Evolutionary conservation across 2,888 invertebrate genomes (phyloP), one percentile per base, ranked within the genome.

Genomic region (Lamellibrachia satsuma): DNA sequence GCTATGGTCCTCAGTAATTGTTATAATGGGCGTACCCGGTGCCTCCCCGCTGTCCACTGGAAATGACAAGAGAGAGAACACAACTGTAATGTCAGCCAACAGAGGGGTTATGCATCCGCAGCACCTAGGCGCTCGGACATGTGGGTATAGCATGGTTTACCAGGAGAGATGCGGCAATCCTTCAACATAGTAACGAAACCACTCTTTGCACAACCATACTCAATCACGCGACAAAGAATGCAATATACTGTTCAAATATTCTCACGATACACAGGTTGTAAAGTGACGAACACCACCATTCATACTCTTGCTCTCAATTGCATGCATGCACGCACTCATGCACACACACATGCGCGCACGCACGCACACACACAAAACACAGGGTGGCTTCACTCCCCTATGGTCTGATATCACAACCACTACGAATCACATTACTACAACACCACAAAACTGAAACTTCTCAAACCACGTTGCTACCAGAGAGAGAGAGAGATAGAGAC

Each of bases 1-100:
- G 93, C 94, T 95, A 93, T 94, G 93, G 93, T 95, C 95, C 93
- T 95, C 95, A 27, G 95, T 95, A 91, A 95, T 93, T 27, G 95
- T 95, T 52, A 95, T 95, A 92, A 94, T 91, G 39, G 95, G 95
- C 15, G 93, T 39, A 57, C 39, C 52, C 15, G 22, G 75, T 60
- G 4, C 92, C 11, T 57, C 60, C 7, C 27, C 11, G 7, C 9
- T 39, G 51, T 60, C 60, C 52, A 51, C 60, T 91, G 27, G 52
- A 75, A 75, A 75, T n/a, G 75, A 75, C 75, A 75, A 39, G 75
- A 75, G 75, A 75, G 75, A 75, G n/a, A 75, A 75, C 22, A 75
- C 75, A 75, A 22, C 75, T 75, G 75, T 75, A 75, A 75, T 75
- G 75, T 75, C 15, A 22, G 75, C 22, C n/a, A 6, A 75, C 22